Evolutionary conservation across 1,140 invertebrate genomes (phyloP).

Genomic region (Probaryconus sp.): DNA sequence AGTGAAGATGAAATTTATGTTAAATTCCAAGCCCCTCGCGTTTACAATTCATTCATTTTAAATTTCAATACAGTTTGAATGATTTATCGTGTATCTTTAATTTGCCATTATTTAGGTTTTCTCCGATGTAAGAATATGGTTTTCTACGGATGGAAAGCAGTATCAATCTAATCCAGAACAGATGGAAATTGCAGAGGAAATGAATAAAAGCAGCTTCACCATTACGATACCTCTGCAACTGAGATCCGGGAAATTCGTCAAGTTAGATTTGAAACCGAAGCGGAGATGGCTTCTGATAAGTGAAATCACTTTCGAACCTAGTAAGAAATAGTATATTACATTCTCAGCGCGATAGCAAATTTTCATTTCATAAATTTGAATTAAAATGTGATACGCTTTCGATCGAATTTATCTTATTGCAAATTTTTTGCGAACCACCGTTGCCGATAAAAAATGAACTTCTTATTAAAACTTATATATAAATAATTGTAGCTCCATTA

Average conservation of each 20-base stretch:
- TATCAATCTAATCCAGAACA: slow-evolving; percentile 81
- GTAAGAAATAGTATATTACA: slow-evolving; percentile 75
- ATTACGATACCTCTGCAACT: slow-evolving; percentile 86
- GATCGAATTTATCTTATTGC: no score
- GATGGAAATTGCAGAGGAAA: slow-evolving; percentile 77
- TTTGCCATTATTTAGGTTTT: slow-evolving; percentile 80
- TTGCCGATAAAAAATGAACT: no score
- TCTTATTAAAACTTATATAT: neutral
- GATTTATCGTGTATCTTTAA: slow-evolving; percentile 20
- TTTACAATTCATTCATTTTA: neutral
- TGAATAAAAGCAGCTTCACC: slow-evolving; percentile 82
- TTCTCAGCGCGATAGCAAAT: neutral
- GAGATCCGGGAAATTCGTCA: slow-evolving; percentile 86
- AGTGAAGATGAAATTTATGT: neutral
- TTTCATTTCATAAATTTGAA: slow-evolving; percentile 23
- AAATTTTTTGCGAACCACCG: slow-evolving; percentile 10
- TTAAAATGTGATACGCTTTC: slow-evolving; percentile 36
- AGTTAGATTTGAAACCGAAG: slow-evolving; percentile 87
- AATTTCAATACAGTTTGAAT: slow-evolving; percentile 6
- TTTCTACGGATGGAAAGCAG: slow-evolving; percentile 87
- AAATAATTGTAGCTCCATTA: no score
- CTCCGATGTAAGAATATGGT: slow-evolving; percentile 84
- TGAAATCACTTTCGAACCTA: slow-evolving; percentile 89
- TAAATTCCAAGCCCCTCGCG: neutral
- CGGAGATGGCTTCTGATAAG: slow-evolving; percentile 93